Base-by-base conservation (phyloP, 2,888 invertebrate genomes). In the Trileptium ribeirensis region DNA sequence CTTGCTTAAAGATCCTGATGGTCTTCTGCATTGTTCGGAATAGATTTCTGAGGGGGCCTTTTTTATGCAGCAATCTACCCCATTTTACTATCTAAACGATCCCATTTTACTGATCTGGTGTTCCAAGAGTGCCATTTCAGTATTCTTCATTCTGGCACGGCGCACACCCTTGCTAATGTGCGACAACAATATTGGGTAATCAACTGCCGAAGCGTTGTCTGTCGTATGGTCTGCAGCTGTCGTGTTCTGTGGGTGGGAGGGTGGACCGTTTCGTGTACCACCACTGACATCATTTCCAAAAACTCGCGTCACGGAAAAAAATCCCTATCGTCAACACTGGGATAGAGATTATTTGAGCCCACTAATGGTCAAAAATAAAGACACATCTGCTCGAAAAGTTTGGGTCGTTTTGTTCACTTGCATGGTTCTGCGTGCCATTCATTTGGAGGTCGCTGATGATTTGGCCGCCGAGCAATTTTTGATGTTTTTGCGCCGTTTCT, bases 381-480 rank as follows among this genome's bases (percentile, higher is more conserved):
- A 51, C 51, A 38, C 81, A n/a, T 87, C 87, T 74, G 85, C 83
- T 1, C 19, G 38, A 8, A 80, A 80, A 36, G 33, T 79, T 15
- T 80, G 80, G 79, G 24, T 80, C n/a, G 80, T 80, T 36, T 37
- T 80, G 24, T 81, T 80, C 33, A 80, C 80, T 2, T 80, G 80
- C 29, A 24, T 80, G n/a, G 37, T 36, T 31, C 19, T 37, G 80
- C n/a, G 80, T 81, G 80, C 80, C 8, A 8, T 80, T 3, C 81
- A 80, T 36, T 33, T 81, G 24, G 80, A 80, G 83, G 37, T 88
- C 1, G 85, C 87, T 0, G 82, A 81, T 0, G 84, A 86, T 3
- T 81, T 89, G n/a, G 85, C 85, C 1, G 86, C 88, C 0, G 80
- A 84, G 2, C 82, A 83, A 31, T 89, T 89, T 81, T 36, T 89